A percentile compares a stretch with the other conserved stretches of the same genome.
phyloP scores from a whole-genome alignment of 2,888 invertebrate genomes.

The Meandrusa payeni region DNA sequence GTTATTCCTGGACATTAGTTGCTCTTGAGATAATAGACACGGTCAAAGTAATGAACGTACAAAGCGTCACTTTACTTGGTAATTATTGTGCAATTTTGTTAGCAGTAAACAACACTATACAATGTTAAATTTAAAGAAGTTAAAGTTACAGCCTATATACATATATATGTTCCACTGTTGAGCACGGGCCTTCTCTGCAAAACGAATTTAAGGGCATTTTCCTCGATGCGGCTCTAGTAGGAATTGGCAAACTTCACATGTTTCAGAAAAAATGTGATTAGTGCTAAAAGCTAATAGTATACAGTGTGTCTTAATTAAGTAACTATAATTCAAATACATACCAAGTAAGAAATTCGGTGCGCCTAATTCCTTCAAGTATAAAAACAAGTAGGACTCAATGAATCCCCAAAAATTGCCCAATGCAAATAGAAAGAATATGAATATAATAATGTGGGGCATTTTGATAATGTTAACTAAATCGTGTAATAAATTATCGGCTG shows the following conservation, averaged over 20 bases:
- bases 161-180: no score
- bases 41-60: constrained; percentile 23
- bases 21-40: constrained; percentile 28
- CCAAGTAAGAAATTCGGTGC: constrained; percentile 91
- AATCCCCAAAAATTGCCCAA: constrained; percentile 94
- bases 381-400: constrained; percentile 93
- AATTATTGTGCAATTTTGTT: neutral
- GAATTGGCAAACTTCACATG: no score
- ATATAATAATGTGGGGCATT: constrained; percentile 89
- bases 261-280: no score
- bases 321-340: no score
- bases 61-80: constrained; percentile 19
- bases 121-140: no score
- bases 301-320: no score
- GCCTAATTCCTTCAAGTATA: constrained; percentile 91
- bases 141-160: no score
- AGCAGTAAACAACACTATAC: no score
- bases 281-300: no score
- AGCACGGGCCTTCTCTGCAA: no score
- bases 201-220: no score
- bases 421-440: constrained; percentile 89
- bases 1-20: constrained; percentile 83
- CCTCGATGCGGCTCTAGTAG: no score
- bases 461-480: constrained; percentile 88
- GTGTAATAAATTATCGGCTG: constrained; percentile 88